Percentiles rank a stretch among this genome's conserved stretches.
Conservation (phyloP, 2,797 vertebrate species). For the Percopsis omiscomaycus region DNA sequence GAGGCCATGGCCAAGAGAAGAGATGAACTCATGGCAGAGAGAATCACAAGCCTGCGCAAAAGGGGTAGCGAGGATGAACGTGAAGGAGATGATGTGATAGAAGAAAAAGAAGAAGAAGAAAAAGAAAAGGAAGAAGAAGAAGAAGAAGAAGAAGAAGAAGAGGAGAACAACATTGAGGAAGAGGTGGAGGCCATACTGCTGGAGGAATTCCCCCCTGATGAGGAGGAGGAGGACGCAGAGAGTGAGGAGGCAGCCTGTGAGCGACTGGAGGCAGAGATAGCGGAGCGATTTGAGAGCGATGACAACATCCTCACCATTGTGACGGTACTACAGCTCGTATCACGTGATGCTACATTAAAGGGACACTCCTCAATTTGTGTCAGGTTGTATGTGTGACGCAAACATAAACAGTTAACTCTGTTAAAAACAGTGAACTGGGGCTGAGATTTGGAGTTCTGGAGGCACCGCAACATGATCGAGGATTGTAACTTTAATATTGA, state of each 20-base stretch:
- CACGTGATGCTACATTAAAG: neutral
- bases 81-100: constrained; percentile 32
- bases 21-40: constrained; percentile 82
- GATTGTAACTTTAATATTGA: too few relatives aligned
- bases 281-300: constrained; percentile 81
- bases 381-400: too few relatives aligned
- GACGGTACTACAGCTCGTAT: constrained; percentile 73
- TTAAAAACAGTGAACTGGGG: too few relatives aligned
- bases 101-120: too few relatives aligned
- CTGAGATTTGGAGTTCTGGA: too few relatives aligned
- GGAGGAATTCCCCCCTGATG: constrained; percentile 84
- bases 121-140: neutral
- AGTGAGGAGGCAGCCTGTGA: constrained; percentile 76
- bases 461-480: too few relatives aligned
- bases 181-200: constrained; percentile 80
- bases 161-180: constrained; percentile 65
- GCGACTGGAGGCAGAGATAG: constrained; percentile 82
- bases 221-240: constrained; percentile 70
- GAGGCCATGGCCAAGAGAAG: constrained; percentile 82
- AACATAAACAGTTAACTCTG: too few relatives aligned
- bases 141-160: constrained; percentile 38
- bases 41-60: constrained; percentile 11
- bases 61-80: constrained; percentile 32
- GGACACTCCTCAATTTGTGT: too few relatives aligned
- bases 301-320: constrained; percentile 65